phyloP scores from a whole-genome alignment of 2,888 invertebrate species.

The Candidula unifasciata region DNA sequence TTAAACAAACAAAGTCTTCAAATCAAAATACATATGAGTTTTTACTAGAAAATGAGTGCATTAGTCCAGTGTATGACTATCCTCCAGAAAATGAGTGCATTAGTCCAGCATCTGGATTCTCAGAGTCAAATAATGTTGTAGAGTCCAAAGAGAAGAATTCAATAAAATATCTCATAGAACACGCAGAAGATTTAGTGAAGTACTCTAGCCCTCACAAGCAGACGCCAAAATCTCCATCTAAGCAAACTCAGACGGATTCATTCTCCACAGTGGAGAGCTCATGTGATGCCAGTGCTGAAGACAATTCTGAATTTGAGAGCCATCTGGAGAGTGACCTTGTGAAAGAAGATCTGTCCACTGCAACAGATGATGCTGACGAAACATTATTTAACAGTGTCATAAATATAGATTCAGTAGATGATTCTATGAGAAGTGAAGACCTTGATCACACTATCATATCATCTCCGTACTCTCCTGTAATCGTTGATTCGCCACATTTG shows the following conservation, averaged over 20 bases:
- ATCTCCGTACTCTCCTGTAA: conserved; percentile 55
- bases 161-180: conserved; percentile 66
- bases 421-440: conserved; percentile 54
- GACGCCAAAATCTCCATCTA: conserved; percentile 53
- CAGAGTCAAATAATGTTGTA: conserved; percentile 52
- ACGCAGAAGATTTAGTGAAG: conserved; percentile 67
- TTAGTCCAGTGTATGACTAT: background rate
- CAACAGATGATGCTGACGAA: conserved; percentile 66
- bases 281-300: conserved; percentile 71
- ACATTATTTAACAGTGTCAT: conserved; percentile 69
- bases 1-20: background rate
- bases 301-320: conserved; percentile 67
- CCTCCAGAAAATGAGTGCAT: background rate
- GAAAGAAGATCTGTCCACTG: conserved; percentile 66
- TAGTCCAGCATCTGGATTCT: conserved; percentile 5
- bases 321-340: conserved; percentile 59
- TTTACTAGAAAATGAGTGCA: background rate
- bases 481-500: conserved; percentile 61
- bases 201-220: conserved; percentile 31
- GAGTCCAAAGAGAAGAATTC: conserved; percentile 56
- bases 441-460: conserved; percentile 38
- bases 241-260: conserved; percentile 53
- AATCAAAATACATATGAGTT: background rate
- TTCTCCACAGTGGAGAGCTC: conserved; percentile 62
- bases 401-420: conserved; percentile 66